A percentile compares a stretch with the other conserved stretches of the same genome.
phyloP scores from a whole-genome alignment of 2,113 vertebrate genomes.

The Rhynchomys soricoides region DNA sequence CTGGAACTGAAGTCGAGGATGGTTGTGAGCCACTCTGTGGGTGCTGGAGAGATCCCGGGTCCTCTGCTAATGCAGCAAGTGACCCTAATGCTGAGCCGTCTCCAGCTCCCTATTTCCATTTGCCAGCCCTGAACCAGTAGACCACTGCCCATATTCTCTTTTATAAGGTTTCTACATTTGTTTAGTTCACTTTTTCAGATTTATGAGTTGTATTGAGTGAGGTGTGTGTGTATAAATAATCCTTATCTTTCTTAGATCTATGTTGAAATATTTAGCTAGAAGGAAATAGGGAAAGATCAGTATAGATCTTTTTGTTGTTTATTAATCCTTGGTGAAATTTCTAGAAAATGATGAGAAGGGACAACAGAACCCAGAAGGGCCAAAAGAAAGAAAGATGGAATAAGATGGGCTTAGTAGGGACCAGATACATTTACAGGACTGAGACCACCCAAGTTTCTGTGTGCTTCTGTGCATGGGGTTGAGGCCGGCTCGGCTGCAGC shows the following conservation, averaged over 20 bases:
- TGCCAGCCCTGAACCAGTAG: neutral
- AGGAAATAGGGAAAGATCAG: conserved; percentile 16
- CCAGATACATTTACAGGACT: neutral
- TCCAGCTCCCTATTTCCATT: neutral
- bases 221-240: neutral
- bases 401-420: neutral
- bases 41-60: neutral
- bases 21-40: neutral
- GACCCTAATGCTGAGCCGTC: neutral
- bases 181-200: conserved; percentile 18
- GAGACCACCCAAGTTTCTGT: neutral
- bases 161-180: conserved; percentile 40
- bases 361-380: conserved; percentile 16
- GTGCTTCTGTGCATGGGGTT: neutral
- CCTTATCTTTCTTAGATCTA: conserved; percentile 37
- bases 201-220: neutral
- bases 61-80: neutral
- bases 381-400: neutral
- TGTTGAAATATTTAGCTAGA: conserved; percentile 57
- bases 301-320: neutral
- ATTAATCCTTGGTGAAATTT: neutral
- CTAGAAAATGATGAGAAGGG: conserved; percentile 41
- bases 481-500: neutral
- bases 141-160: neutral
- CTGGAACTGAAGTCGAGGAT: neutral